phyloP scores from a whole-genome alignment of 2,888 invertebrate genomes.

The Eugnorisma glareosa region DNA sequence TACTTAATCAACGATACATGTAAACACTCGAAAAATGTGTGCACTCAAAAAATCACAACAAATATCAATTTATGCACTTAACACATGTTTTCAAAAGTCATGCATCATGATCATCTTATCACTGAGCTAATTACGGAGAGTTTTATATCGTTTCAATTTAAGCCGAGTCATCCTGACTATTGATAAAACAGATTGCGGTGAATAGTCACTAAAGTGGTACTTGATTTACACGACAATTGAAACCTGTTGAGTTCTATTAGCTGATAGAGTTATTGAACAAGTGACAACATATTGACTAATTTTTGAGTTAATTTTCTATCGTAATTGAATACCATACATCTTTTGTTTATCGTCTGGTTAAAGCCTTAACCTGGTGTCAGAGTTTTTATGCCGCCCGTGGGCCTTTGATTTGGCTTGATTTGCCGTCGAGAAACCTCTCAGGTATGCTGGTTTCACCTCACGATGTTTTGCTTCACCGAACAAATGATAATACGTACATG shows the following conservation, averaged over 20 bases:
- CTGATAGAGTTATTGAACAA: slow-evolving; percentile 2
- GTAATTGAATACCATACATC: too few relatives aligned
- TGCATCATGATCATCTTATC: background rate
- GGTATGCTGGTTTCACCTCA: too few relatives aligned
- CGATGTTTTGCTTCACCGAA: too few relatives aligned
- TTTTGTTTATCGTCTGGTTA: too few relatives aligned
- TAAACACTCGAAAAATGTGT: too few relatives aligned
- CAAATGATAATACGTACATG: too few relatives aligned
- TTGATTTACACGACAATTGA: background rate
- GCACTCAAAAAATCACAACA: background rate
- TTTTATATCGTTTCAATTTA: background rate
- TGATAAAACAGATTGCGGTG: background rate
- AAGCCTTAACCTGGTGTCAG: too few relatives aligned
- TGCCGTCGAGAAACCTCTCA: too few relatives aligned
- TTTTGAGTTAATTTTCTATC: background rate
- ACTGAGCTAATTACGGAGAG: background rate
- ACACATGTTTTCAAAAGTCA: background rate
- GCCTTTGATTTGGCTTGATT: too few relatives aligned
- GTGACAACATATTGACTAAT: too few relatives aligned
- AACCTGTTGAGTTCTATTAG: slow-evolving; percentile 10
- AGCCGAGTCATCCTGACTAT: slow-evolving; percentile 24
- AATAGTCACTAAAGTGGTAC: background rate
- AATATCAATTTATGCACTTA: background rate
- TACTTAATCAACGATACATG: background rate
- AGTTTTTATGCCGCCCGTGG: too few relatives aligned